phyloP scores from a whole-genome alignment of 2,113 vertebrate genomes.

The Tinamus guttatus region DNA sequence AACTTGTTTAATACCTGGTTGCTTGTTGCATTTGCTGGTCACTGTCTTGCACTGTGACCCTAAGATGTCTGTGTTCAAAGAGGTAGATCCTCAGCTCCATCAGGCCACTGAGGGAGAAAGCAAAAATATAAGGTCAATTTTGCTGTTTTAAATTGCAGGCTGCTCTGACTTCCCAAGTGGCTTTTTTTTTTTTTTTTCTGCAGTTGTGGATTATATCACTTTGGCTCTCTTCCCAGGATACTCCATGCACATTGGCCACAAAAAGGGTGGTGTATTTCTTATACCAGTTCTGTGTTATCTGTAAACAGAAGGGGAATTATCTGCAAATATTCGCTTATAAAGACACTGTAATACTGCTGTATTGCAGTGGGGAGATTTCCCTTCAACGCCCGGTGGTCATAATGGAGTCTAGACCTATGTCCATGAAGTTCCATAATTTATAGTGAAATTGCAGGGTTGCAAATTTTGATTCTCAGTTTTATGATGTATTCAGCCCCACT shows the following conservation, averaged over 20 bases:
- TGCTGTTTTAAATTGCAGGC: neutral
- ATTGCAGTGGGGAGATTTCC: neutral
- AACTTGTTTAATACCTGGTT: neutral
- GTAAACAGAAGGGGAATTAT: neutral
- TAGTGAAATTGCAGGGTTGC: neutral
- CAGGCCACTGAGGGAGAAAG: neutral
- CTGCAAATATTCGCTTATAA: neutral
- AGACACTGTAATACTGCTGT: neutral
- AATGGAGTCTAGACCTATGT: neutral
- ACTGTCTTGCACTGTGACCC: neutral
- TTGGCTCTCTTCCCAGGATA: neutral
- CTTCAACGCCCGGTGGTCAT: neutral
- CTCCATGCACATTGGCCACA: accelerated
- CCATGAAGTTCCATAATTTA: neutral
- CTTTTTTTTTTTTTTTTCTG: neutral
- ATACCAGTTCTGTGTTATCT: neutral
- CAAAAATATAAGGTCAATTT: neutral
- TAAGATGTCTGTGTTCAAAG: neutral
- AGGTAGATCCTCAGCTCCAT: neutral
- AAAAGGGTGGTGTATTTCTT: neutral
- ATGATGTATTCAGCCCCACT: neutral
- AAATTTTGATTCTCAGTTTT: neutral
- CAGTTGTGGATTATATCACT: neutral
- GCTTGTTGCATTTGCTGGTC: neutral
- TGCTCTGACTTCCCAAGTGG: neutral